A percentile compares a stretch with the other conserved stretches of the same genome.
phyloP scores from a whole-genome alignment of 2,888 invertebrate species.

The Erynnis tages region DNA sequence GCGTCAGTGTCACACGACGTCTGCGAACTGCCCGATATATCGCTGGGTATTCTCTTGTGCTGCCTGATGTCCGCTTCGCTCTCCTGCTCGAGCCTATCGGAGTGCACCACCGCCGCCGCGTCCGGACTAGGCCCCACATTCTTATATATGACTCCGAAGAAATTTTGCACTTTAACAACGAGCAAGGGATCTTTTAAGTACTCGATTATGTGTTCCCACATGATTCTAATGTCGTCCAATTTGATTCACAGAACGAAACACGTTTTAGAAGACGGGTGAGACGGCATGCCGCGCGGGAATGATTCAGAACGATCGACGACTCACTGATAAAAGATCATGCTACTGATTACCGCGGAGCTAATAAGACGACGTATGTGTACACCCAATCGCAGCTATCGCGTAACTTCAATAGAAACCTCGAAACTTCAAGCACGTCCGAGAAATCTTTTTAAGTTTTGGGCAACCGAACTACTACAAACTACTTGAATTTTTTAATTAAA shows the following conservation, averaged over 20 bases:
- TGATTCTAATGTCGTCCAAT: slow-evolving; percentile 31
- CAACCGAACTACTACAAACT: too few relatives aligned
- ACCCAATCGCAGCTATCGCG: neutral
- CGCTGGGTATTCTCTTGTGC: slow-evolving; percentile 64
- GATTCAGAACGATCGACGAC: neutral
- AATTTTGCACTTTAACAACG: slow-evolving; percentile 89
- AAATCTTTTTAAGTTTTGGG: too few relatives aligned
- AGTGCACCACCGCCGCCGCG: slow-evolving; percentile 51
- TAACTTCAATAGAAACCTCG: neutral
- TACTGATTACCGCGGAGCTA: neutral
- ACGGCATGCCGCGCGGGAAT: neutral
- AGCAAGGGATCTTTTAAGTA: slow-evolving; percentile 88
- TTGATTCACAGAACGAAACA: neutral
- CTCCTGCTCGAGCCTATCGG: slow-evolving; percentile 49
- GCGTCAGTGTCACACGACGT: slow-evolving; percentile 66
- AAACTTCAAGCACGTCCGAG: too few relatives aligned
- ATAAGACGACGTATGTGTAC: neutral
- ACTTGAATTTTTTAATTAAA: too few relatives aligned
- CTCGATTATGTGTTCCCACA: slow-evolving; percentile 80
- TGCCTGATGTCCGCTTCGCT: slow-evolving; percentile 55
- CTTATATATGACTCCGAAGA: slow-evolving; percentile 86
- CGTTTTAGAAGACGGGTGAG: neutral
- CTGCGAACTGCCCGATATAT: slow-evolving; percentile 64
- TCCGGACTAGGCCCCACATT: slow-evolving; percentile 48
- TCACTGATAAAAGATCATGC: slow-evolving; percentile 13